Evolutionary conservation across 2,113 vertebrate genomes (phyloP).

Genomic region (Rhynchomys soricoides): DNA sequence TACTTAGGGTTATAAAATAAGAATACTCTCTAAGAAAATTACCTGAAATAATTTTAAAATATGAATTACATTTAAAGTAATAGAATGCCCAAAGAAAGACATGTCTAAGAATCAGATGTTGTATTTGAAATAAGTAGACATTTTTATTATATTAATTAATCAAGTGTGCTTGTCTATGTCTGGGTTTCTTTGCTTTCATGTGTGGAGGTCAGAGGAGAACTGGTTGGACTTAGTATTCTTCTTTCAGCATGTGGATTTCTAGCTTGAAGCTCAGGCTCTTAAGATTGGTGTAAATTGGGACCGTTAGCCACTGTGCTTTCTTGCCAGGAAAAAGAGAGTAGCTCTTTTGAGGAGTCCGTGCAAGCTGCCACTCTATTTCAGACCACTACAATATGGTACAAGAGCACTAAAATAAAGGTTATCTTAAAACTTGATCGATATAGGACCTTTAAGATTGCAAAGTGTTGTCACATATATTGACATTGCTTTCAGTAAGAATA

Average conservation of each 20-base stretch:
- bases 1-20: neutral
- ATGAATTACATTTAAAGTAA: neutral
- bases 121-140: slow-evolving; percentile 19
- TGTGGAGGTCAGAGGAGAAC: neutral
- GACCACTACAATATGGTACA: neutral
- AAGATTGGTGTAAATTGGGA: neutral
- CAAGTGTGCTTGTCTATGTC: neutral
- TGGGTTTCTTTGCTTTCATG: neutral
- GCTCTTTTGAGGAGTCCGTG: neutral
- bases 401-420: neutral
- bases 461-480: slow-evolving; percentile 28
- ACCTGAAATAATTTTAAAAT: slow-evolving; percentile 22
- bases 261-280: neutral
- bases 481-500: slow-evolving; percentile 12
- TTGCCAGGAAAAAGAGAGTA: neutral
- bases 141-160: neutral
- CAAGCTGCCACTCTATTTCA: neutral
- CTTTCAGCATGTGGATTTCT: neutral
- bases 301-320: neutral
- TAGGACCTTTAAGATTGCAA: neutral
- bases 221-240: neutral
- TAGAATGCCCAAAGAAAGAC: neutral
- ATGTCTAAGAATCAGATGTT: neutral
- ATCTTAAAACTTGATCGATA: neutral
- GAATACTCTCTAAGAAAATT: neutral